Evolutionary conservation across 64 coral and sea anemone genomes (phyloP), one percentile per base, ranked within the genome.

Genomic region (Trachythela sp.): DNA sequence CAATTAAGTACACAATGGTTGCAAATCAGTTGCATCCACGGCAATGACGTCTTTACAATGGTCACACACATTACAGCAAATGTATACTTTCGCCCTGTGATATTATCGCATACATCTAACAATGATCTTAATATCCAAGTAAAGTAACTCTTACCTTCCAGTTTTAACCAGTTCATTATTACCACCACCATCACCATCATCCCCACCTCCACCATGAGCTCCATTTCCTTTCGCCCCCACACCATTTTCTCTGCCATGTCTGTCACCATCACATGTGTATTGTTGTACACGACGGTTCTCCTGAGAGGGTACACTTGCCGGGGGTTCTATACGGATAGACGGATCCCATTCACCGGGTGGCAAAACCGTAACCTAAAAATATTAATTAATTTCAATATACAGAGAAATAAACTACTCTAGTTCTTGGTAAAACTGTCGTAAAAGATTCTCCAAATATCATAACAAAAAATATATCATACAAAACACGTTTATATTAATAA

Each of bases 281-380:
- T 80, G 75, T 1, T 80, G 75, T 43, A 88, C 90, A 37, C 94
- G 91, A 18, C 95, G 91, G 1, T 99, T 99, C 39, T 91, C 90
- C 54, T 99, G 95, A 24, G 85, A 91, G 13, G 95, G 93, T 0
- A 93, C 89, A 24, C 70, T 83, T 52, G 91, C 93, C 39, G 95
- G 95, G 1, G 95, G 95, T 72, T 98, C 95, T 36, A 98, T 98
- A 27, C 95, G 91, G 67, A 98, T 98, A 30, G 89, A 92, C 1
- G 95, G 95, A 76, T 98, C 95, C 95, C 95, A 98, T 84, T 94
- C 95, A 9, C 95, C 91, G 17, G 95, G 95, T 17, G 95, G 95
- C 20, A 98, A 86, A 15, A 98, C 95, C 26, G 95, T 98, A 0
- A 92, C 94, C 95, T 98, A 54, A 36, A 40, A 67, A 60, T 30